Evolutionary conservation across 2,888 invertebrate genomes (phyloP).

Genomic region (Drosophila quasianomalipes): DNA sequence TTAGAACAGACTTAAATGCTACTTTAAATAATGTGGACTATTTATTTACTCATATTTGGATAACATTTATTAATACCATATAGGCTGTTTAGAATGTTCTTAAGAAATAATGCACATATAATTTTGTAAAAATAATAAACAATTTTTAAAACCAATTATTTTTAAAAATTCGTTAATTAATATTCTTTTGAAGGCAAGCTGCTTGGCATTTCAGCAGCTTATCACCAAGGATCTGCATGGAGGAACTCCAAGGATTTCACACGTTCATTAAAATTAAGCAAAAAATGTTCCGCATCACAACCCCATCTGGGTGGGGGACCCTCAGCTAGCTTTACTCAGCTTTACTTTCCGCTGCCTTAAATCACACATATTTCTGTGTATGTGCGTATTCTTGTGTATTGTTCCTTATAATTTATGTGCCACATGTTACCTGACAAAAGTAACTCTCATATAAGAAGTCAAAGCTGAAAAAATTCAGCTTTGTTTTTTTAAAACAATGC

Average conservation of each 20-base stretch:
- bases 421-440: conserved; percentile 75
- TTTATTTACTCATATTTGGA: conserved; percentile 11
- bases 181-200: conserved; percentile 16
- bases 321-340: conserved; percentile 35
- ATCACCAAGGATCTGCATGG: conserved; percentile 54
- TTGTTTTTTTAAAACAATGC: conserved; percentile 59
- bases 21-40: conserved; percentile 50
- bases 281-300: conserved; percentile 29
- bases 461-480: conserved; percentile 39
- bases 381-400: conserved; percentile 21
- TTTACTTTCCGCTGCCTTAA: conserved; percentile 46
- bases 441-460: conserved; percentile 41
- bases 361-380: conserved; percentile 44
- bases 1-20: conserved; percentile 40
- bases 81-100: not conserved
- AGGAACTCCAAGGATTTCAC: conserved; percentile 33
- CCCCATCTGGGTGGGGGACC: conserved; percentile 12
- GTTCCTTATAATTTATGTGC: conserved; percentile 72
- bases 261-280: conserved; percentile 65
- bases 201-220: conserved; percentile 43
- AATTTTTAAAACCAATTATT: not conserved
- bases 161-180: not conserved
- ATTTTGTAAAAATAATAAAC: not conserved
- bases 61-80: not conserved
- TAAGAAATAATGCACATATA: not conserved